Conservation (phyloP, 2,888 invertebrate species). For the Margaritifera margaritifera region DNA sequence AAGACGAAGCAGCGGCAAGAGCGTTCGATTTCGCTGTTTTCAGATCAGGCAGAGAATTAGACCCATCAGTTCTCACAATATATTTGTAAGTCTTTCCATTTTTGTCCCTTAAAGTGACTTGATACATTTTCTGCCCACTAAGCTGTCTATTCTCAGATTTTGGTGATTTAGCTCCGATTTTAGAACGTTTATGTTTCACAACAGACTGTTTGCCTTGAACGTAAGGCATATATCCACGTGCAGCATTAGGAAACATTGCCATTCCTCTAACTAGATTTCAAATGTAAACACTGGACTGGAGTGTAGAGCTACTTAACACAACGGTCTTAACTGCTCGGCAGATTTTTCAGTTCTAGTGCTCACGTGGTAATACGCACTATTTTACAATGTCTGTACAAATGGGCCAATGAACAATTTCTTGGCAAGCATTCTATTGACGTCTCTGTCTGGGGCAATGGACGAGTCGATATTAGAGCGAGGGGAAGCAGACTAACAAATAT, state of each 20-base stretch:
- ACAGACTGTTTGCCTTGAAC: conserved; percentile 54
- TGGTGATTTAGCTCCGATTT: conserved; percentile 44
- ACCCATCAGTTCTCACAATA: conserved; percentile 63
- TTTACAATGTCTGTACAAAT: conserved; percentile 39
- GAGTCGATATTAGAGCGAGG: conserved; percentile 26
- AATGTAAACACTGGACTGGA: too few relatives aligned
- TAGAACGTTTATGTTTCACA: conserved; percentile 35
- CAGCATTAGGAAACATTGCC: conserved; percentile 68
- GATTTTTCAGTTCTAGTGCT: conserved; percentile 14
- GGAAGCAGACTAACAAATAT: not conserved
- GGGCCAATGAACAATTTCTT: conserved; percentile 58
- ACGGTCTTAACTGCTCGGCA: too few relatives aligned
- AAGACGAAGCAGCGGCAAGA: conserved; percentile 19
- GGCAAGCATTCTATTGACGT: conserved; percentile 60
- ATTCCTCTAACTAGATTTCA: conserved; percentile 16
- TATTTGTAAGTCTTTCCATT: conserved; percentile 63
- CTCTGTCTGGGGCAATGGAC: conserved; percentile 47
- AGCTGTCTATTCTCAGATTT: conserved; percentile 47
- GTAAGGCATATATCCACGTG: conserved; percentile 67
- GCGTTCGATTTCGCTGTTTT: conserved; percentile 44
- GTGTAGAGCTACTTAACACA: too few relatives aligned
- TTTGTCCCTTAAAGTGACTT: conserved; percentile 61
- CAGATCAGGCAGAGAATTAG: conserved; percentile 58
- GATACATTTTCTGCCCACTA: conserved; percentile 57
- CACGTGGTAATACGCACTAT: conserved; percentile 22